Base-by-base conservation (phyloP, 2,113 vertebrate genomes). In the Arizona elegans region DNA sequence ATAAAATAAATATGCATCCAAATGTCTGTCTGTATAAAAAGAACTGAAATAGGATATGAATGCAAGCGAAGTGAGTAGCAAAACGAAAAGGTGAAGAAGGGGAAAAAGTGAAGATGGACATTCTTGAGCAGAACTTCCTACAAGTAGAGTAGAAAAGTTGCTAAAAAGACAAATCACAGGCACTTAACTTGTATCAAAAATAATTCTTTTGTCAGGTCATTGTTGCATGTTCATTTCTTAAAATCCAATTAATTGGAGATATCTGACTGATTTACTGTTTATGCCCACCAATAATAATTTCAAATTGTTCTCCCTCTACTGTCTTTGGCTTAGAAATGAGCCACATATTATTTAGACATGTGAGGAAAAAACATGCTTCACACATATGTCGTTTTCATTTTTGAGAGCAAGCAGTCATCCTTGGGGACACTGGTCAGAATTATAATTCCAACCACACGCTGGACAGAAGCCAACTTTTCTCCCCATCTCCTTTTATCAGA, bases 141-240 rank as follows among this genome's bases (percentile, higher is more conserved):
- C 86, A 17, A 43, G 21, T 53, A 53, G 15, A 17, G 50, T 8
- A 6, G n/a, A 75, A 92, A 93, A 89, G 85, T 75, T 96, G 91
- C 86, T 90, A 92, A 94, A 94, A 95, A 95, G 94, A 95, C 93
- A 91, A 93, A 93, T 96, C 96, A 95, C 95, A 97, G 94, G 93
- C 94, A 94, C 92, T 96, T 91, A 93, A 93, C 93, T 88, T 88
- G 94, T 96, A 94, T 91, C 94, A 93, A 94, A 95, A 91, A 95
- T 94, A 95, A 47, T 93, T 85, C 65, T 93, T 94, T 92, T 94
- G 91, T 94, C 95, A 95, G 96, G 95, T 95, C 89, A 94, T 88
- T 62, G 81, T 87, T 92, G 91, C 70, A 96, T 91, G 91, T 95
- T 95, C 91, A 94, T 23, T 95, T 96, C 92, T 87, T 94, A 95